These are phyloP conservation scores for Strix aluco DNA, from an alignment of 2,113 vertebrate genomes.

Conservation along the genomic window DNA sequence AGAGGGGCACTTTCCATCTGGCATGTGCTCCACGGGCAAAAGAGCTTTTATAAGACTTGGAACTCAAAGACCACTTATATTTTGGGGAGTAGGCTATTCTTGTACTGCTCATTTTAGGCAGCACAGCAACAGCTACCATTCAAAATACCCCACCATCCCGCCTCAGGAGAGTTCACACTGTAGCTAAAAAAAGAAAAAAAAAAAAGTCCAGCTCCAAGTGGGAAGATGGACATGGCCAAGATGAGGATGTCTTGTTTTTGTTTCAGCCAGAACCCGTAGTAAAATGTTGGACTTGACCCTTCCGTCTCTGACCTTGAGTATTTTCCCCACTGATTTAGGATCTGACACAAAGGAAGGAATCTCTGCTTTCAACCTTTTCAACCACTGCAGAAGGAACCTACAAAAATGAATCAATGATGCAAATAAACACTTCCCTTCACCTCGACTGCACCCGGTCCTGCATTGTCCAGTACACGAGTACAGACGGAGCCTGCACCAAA, in stretches of 20 bases:
- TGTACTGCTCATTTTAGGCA: conserved; percentile 35
- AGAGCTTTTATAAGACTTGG: conserved; percentile 42
- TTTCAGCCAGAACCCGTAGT: not conserved
- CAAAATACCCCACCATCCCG: not conserved
- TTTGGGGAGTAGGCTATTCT: conserved; percentile 64
- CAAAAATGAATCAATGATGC: rapidly evolving
- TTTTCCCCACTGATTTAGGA: not conserved
- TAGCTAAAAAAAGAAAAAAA: not conserved
- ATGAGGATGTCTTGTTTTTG: not conserved
- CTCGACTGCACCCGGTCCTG: rapidly evolving
- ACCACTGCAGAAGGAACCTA: not conserved
- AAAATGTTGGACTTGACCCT: not conserved
- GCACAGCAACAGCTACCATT: conserved; percentile 16
- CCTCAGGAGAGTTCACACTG: not conserved
- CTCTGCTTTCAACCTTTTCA: not conserved
- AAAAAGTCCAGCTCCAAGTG: not conserved
- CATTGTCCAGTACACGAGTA: rapidly evolving
- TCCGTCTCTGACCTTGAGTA: not conserved
- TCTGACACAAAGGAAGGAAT: not conserved
- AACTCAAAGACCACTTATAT: conserved; percentile 60
- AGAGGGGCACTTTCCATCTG: conserved; percentile 70
- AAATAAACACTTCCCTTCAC: not conserved
- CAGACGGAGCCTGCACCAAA: not conserved
- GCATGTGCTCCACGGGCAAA: conserved; percentile 44
- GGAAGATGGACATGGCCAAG: not conserved